Percentiles rank a stretch among this genome's conserved stretches.
Evolutionary conservation across 2,113 vertebrate species (phyloP).

Genomic region (Tenebrosternarchus preto): DNA sequence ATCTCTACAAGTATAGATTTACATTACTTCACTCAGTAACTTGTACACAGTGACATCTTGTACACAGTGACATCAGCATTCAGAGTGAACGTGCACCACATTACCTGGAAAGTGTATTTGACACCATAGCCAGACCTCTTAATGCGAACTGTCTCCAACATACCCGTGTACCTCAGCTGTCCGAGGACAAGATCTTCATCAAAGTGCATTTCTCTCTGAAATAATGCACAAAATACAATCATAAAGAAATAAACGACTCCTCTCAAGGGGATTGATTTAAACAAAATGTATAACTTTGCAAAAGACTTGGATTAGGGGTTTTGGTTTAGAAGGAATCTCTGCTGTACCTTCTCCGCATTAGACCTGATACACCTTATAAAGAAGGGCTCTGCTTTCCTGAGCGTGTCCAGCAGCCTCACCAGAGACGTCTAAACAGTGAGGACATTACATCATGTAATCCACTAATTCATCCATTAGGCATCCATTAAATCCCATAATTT

Average conservation of each 20-base stretch:
- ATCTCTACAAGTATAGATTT: not conserved
- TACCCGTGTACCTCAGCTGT: conserved; percentile 86
- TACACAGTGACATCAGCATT: not conserved
- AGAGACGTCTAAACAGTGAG: conserved; percentile 80
- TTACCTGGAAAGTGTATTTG: conserved; percentile 90
- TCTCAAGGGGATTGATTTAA: not conserved
- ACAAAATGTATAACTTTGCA: no score
- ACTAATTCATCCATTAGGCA: conserved; percentile 46
- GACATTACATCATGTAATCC: conserved; percentile 10
- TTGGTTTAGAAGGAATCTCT: not conserved
- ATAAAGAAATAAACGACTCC: not conserved
- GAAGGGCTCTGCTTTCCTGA: conserved; percentile 87
- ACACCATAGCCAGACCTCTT: conserved; percentile 88
- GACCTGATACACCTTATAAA: conserved; percentile 93
- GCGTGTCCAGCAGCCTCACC: conserved; percentile 80
- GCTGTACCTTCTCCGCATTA: conserved; percentile 85
- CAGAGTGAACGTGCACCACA: not conserved
- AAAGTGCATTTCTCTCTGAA: conserved; percentile 86
- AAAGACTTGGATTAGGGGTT: no score
- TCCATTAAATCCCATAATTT: conserved; percentile 39
- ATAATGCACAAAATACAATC: conserved; percentile 40
- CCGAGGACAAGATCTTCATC: conserved; percentile 86
- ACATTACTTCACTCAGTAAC: not conserved
- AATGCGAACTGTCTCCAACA: conserved; percentile 87
- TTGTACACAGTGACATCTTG: no score